Base-by-base conservation (phyloP, 2,888 invertebrate genomes). In the Leptogaster cylindrica region DNA sequence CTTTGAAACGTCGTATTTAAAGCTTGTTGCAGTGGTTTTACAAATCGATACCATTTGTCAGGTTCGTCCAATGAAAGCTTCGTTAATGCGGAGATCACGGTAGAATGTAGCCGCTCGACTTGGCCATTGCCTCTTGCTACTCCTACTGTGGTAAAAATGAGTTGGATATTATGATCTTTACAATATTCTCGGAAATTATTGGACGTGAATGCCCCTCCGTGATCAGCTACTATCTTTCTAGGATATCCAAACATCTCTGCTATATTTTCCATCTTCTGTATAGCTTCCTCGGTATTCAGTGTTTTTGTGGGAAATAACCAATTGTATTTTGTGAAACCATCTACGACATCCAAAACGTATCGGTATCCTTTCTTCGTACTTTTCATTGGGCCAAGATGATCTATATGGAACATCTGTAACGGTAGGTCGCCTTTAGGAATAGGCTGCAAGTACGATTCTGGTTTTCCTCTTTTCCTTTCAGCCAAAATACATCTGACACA, bases 321-420 rank as follows among this genome's bases (percentile, higher is more conserved):
- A 18, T 50, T 48, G 18, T 66, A 77, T 51, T 78, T 78, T 0
- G 76, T 76, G 58, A 76, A 77, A 0, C 70, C 76, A 69, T 77
- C 77, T 0, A 78, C 68, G 1, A 77, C 55, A 0, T 76, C 75
- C 0, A 78, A 71, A 1, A 78, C 74, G 50, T 78, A 73, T 27
- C 75, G 75, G 44, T 77, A 77, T 7, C 70, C 16, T 18, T 70
- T 72, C 12, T 66, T 67, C 6, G 70, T 70, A n/a, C 68, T 70
- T 0, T 73, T 68, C 55, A 76, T 44, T 2, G 77, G 77, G 3
- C 78, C 77, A 2, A 79, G 27, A 33, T 79, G 79, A 41, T 78
- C 78, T 8, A 76, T 48, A 44, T 78, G 77, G 6, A 73, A 74
- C 0, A 76, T 77, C 8, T 74, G 63, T 14, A 78, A 66, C 2